A percentile compares a stretch with the other conserved stretches of the same genome.
Evolutionary conservation across 2,888 invertebrate species (phyloP).

Genomic region (Criorhina ranunculi): DNA sequence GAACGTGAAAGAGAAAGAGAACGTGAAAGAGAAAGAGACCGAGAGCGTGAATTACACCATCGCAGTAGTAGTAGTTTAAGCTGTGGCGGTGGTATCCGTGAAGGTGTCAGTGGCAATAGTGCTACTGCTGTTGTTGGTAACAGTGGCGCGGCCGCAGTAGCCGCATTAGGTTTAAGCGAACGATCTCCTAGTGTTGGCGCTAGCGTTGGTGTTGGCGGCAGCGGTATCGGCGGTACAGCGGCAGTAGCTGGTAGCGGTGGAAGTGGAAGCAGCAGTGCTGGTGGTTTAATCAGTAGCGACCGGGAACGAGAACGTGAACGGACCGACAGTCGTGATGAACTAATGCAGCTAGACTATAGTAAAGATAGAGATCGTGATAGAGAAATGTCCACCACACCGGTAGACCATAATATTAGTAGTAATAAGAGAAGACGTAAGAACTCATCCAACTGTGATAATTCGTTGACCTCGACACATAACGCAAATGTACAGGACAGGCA

Average conservation of each 20-base stretch:
- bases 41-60: slow-evolving; percentile 82
- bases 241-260: slow-evolving; percentile 77
- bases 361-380: slow-evolving; percentile 87
- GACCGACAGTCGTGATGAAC: slow-evolving; percentile 84
- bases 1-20: slow-evolving; percentile 81
- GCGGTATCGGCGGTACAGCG: slow-evolving; percentile 78
- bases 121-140: slow-evolving; percentile 81
- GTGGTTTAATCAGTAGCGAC: slow-evolving; percentile 81
- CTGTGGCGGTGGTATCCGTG: slow-evolving; percentile 79
- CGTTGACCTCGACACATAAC: slow-evolving; percentile 86
- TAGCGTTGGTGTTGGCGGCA: slow-evolving; percentile 81
- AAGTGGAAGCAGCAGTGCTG: slow-evolving; percentile 79
- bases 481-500: slow-evolving; percentile 87
- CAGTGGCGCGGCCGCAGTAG: slow-evolving; percentile 81
- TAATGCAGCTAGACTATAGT: slow-evolving; percentile 84
- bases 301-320: slow-evolving; percentile 80
- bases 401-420: slow-evolving; percentile 85
- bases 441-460: slow-evolving; percentile 88
- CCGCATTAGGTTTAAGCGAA: slow-evolving; percentile 82
- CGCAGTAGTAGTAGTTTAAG: slow-evolving; percentile 83
- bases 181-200: slow-evolving; percentile 84
- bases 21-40: slow-evolving; percentile 78
- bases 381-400: slow-evolving; percentile 85
- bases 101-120: slow-evolving; percentile 70
- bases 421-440: slow-evolving; percentile 86